These are phyloP conservation scores for Nesogale talazaci DNA, from an alignment of 2,113 vertebrate species.

Conservation along the genomic window DNA sequence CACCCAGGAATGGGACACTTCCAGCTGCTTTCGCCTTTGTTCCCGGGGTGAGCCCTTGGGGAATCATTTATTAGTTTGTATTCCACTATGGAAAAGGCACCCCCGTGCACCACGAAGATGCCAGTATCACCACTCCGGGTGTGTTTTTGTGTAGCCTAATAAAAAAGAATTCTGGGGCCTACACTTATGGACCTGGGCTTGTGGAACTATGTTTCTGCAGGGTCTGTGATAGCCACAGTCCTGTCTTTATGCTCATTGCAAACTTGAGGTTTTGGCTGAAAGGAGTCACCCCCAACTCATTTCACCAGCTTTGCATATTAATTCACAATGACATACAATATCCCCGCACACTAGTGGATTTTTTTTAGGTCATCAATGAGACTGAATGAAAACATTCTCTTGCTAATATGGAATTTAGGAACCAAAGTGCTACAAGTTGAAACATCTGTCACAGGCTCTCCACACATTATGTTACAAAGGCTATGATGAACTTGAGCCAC, in stretches of 20 bases:
- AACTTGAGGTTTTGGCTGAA: not conserved
- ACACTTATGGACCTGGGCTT: too few relatives aligned
- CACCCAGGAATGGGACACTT: too few relatives aligned
- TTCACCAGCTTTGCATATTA: not conserved
- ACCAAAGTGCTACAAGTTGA: constrained; percentile 64
- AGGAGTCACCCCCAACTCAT: constrained; percentile 12
- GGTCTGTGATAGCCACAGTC: not conserved
- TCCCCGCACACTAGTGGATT: not conserved
- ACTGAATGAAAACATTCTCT: constrained; percentile 72
- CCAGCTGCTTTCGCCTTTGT: not conserved
- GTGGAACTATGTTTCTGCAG: too few relatives aligned
- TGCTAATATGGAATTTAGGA: constrained; percentile 73
- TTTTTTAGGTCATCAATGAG: constrained; percentile 62
- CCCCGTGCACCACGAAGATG: not conserved
- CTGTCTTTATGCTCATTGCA: not conserved
- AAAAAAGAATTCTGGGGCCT: not conserved
- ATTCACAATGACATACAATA: constrained; percentile 37
- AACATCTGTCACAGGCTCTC: constrained; percentile 75
- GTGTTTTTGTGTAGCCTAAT: not conserved
- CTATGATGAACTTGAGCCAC: constrained; percentile 83
- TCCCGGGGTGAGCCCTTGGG: not conserved
- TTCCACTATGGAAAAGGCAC: not conserved
- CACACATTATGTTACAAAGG: constrained; percentile 81
- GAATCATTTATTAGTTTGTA: not conserved
- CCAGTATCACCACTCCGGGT: too few relatives aligned